A percentile compares a stretch with the other conserved stretches of the same genome.
These are phyloP conservation scores for Puffinus mauretanicus DNA, from an alignment of 2,113 vertebrate genomes.

Conservation along the genomic window DNA sequence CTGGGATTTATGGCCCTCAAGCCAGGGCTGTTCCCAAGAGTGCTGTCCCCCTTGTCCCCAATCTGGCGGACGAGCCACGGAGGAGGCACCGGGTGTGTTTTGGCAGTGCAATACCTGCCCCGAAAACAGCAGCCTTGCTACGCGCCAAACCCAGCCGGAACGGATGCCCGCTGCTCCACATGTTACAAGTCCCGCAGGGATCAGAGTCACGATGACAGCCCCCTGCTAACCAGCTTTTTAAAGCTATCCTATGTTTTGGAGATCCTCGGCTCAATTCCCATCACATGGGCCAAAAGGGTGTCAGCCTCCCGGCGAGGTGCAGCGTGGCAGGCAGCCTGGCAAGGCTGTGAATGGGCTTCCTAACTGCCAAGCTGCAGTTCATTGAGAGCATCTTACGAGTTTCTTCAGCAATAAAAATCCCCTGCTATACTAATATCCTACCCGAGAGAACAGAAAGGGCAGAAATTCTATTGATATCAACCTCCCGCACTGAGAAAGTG, in stretches of 20 bases:
- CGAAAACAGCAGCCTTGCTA: background rate
- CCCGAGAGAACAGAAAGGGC: background rate
- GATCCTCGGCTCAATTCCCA: background rate
- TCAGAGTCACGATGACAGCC: background rate
- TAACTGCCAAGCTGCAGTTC: background rate
- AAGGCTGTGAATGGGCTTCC: background rate
- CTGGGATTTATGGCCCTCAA: background rate
- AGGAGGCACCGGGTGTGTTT: background rate
- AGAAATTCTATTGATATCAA: background rate
- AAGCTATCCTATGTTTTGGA: background rate
- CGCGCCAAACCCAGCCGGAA: background rate
- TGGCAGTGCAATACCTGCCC: background rate
- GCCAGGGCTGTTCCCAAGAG: background rate
- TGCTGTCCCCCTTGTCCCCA: background rate
- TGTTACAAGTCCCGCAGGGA: background rate
- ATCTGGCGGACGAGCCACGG: background rate
- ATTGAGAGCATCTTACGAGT: background rate
- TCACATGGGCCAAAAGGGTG: background rate
- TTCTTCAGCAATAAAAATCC: background rate
- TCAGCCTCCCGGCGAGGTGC: background rate
- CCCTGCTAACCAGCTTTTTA: background rate
- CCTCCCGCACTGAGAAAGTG: rapidly evolving
- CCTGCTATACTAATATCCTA: background rate
- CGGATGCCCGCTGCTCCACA: background rate
- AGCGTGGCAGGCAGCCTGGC: background rate